These are phyloP conservation scores for Zaprionus taronus DNA, from an alignment of 1,140 invertebrate species.

Conservation along the genomic window DNA sequence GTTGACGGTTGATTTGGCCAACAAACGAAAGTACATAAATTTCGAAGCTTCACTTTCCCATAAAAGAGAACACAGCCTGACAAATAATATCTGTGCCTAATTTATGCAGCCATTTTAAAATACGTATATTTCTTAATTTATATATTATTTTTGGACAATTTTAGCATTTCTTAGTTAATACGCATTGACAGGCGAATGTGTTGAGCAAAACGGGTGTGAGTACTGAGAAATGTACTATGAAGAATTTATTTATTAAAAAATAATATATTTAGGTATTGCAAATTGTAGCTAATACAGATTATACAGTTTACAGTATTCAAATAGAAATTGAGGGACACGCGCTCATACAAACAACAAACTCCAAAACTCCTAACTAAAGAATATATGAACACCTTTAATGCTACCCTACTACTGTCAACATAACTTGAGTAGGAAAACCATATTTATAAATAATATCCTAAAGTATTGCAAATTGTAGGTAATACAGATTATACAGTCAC, in stretches of 20 bases:
- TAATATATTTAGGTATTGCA: neutral
- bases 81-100: conserved; percentile 68
- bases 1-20: conserved; percentile 68
- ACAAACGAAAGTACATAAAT: conserved; percentile 47
- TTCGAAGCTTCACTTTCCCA: conserved; percentile 17
- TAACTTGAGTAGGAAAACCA: no score
- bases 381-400: no score
- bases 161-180: conserved; percentile 19
- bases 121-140: conserved; percentile 8
- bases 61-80: conserved; percentile 38
- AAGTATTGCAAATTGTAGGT: neutral
- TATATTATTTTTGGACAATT: conserved; percentile 19
- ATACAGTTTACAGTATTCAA: no score
- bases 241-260: neutral
- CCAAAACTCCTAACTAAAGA: no score
- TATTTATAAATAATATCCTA: neutral
- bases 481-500: neutral
- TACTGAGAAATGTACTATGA: neutral
- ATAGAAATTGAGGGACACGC: no score
- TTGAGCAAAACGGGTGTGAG: neutral
- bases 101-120: conserved; percentile 65
- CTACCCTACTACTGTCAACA: no score
- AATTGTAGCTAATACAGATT: neutral
- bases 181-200: conserved; percentile 49
- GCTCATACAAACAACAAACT: no score